phyloP scores from a whole-genome alignment of 2,797 vertebrate species.

The Tympanoctomys barrerae region DNA sequence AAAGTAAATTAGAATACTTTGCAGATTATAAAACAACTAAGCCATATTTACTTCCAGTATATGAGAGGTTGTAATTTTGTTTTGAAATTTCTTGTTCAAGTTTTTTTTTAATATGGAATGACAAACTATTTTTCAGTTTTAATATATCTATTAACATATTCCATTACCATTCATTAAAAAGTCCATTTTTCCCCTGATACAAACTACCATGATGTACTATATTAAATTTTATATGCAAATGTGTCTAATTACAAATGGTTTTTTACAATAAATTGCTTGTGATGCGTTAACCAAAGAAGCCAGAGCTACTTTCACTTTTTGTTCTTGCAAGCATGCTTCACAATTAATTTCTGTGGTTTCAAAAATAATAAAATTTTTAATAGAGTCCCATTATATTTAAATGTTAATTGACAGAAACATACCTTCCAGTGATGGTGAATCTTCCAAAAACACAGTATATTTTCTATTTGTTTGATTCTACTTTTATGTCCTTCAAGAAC shows the following conservation, averaged over 20 bases:
- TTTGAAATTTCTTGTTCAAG: slow-evolving; percentile 3
- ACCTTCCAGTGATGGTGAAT: background rate
- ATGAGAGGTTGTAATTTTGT: background rate
- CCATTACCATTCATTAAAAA: background rate
- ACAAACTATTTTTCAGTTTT: background rate
- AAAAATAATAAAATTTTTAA: background rate
- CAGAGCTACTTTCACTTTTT: background rate
- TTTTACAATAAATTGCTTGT: background rate
- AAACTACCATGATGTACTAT: background rate
- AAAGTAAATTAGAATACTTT: background rate
- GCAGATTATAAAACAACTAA: background rate
- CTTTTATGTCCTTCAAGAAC: background rate
- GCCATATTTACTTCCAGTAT: background rate
- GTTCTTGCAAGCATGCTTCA: background rate
- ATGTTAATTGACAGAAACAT: background rate
- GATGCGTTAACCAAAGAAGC: background rate
- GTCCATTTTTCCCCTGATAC: background rate
- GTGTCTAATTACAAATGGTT: background rate
- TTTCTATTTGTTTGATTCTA: background rate
- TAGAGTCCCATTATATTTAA: background rate
- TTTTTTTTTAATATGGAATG: background rate
- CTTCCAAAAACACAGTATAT: background rate
- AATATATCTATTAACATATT: background rate
- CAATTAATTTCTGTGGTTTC: background rate
- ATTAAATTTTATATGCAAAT: background rate